phyloP scores from a whole-genome alignment of 2,888 invertebrate species.

The Meteorus colon region DNA sequence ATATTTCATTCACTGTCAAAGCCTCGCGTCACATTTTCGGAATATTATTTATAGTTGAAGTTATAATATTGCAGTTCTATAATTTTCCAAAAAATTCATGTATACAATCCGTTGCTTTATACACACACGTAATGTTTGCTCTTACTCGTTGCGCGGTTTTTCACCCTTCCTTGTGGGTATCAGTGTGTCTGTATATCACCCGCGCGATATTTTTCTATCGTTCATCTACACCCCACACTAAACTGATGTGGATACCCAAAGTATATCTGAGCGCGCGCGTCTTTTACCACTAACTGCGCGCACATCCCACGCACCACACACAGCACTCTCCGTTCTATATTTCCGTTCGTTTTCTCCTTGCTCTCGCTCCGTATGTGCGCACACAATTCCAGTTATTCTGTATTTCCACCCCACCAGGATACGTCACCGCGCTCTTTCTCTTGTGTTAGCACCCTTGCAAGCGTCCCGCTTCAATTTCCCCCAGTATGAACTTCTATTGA shows the following conservation, averaged over 20 bases:
- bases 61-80: background rate
- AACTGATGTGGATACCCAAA: slow-evolving; percentile 9
- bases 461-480: slow-evolving; percentile 35
- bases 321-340: slow-evolving; percentile 21
- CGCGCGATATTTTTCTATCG: slow-evolving; percentile 34
- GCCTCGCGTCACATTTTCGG: slow-evolving; percentile 67
- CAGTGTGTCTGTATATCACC: slow-evolving; percentile 44
- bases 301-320: slow-evolving; percentile 25
- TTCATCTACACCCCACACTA: slow-evolving; percentile 37
- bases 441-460: slow-evolving; percentile 8
- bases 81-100: background rate
- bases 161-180: slow-evolving; percentile 50
- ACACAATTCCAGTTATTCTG: slow-evolving; percentile 26
- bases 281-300: slow-evolving; percentile 31
- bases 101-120: slow-evolving; percentile 42
- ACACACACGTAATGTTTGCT: slow-evolving; percentile 56
- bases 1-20: slow-evolving; percentile 53
- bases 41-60: background rate
- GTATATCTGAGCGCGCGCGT: slow-evolving; percentile 22
- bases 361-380: slow-evolving; percentile 25
- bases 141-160: slow-evolving; percentile 45
- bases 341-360: slow-evolving; percentile 30
- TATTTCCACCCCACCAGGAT: slow-evolving; percentile 18
- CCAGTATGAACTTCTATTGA: slow-evolving; percentile 52
- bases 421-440: background rate